Conservation (phyloP, 2,797 vertebrate species). For the Cynodonichthys magdalenae region DNA sequence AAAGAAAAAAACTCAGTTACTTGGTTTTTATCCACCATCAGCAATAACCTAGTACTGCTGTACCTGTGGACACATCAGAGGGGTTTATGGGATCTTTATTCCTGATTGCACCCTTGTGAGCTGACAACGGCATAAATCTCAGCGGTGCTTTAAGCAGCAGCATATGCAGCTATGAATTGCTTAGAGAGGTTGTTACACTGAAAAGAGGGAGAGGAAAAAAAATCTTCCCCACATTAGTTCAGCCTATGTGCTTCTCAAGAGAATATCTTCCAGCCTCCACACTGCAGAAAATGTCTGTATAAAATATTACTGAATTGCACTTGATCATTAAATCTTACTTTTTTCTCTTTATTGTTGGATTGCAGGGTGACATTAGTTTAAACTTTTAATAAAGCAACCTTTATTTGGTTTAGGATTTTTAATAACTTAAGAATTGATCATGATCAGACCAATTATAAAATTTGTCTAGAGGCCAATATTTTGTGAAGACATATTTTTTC, state of each 20-base stretch:
- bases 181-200: constrained; percentile 75
- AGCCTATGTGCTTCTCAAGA: constrained; percentile 62
- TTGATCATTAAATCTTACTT: constrained; percentile 43
- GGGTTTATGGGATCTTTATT: constrained; percentile 81
- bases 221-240: constrained; percentile 62
- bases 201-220: constrained; percentile 63
- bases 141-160: constrained; percentile 77
- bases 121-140: constrained; percentile 80
- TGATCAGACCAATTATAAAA: constrained; percentile 17
- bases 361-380: constrained; percentile 22
- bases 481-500: constrained; percentile 7
- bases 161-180: constrained; percentile 78
- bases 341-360: constrained; percentile 34
- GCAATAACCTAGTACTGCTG: constrained; percentile 71
- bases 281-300: constrained; percentile 50
- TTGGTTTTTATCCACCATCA: constrained; percentile 65
- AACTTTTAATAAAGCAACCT: constrained; percentile 23
- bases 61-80: constrained; percentile 80
- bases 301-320: constrained; percentile 42
- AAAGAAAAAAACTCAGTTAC: constrained; percentile 25
- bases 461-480: constrained; percentile 11
- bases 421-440: constrained; percentile 24
- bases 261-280: constrained; percentile 49
- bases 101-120: constrained; percentile 81
- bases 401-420: constrained; percentile 22